Conservation (phyloP, 37 sponge, comb jelly and placozoan genomes). For the Chondrosia reniformis region DNA sequence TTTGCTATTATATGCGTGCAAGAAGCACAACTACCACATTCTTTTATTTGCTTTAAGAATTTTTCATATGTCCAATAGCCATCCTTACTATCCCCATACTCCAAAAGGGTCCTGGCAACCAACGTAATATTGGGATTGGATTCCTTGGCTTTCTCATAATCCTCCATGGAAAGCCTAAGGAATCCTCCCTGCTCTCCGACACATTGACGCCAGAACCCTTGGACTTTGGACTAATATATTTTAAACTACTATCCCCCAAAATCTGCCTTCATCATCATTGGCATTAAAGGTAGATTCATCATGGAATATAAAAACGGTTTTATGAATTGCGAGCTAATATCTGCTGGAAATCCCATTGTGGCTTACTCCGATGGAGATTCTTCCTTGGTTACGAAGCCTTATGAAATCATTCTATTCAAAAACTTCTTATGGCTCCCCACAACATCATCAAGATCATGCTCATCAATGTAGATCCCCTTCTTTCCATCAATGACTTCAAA, state of each 20-base stretch:
- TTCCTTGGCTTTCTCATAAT: not conserved
- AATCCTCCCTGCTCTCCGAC: too few relatives aligned
- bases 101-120: not conserved
- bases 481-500: slow-evolving; percentile 29
- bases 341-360: not conserved
- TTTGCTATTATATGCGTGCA: too few relatives aligned
- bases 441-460: slow-evolving; percentile 56
- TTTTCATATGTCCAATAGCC: not conserved
- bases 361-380: slow-evolving; percentile 28
- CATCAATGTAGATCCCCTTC: slow-evolving; percentile 58
- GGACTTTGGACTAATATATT: too few relatives aligned
- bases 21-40: too few relatives aligned
- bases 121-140: not conserved
- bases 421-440: slow-evolving; percentile 24
- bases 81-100: not conserved
- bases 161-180: too few relatives aligned
- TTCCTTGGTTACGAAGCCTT: slow-evolving; percentile 2
- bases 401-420: slow-evolving; percentile 29
- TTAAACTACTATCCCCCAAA: too few relatives aligned
- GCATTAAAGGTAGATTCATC: slow-evolving; percentile 3
- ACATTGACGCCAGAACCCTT: too few relatives aligned
- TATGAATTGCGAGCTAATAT: not conserved
- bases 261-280: not conserved
- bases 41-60: too few relatives aligned
- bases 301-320: slow-evolving; percentile 18